Evolutionary conservation across 2,113 vertebrate genomes (phyloP).

Genomic region (Bubo bubo): DNA sequence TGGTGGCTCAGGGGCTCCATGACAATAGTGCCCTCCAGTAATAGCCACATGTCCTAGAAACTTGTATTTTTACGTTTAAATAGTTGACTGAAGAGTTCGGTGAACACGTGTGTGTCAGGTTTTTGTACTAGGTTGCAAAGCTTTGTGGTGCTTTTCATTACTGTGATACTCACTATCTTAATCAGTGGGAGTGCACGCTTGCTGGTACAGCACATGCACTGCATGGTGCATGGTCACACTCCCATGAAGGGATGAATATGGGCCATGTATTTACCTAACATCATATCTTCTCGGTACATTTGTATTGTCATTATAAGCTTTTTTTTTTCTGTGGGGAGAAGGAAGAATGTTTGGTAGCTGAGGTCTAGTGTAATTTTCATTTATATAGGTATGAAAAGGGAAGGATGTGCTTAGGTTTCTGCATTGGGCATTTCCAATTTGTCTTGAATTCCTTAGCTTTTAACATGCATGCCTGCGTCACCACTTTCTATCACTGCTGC

Average conservation of each 20-base stretch:
- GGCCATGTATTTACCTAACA: not conserved
- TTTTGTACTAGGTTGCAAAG: not conserved
- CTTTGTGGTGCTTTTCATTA: not conserved
- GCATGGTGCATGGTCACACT: fast-evolving
- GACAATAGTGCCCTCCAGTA: not conserved
- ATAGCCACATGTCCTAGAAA: not conserved
- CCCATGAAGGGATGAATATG: too few relatives aligned
- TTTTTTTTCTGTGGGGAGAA: not conserved
- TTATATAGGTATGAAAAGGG: not conserved
- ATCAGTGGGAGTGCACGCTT: not conserved
- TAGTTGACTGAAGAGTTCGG: not conserved
- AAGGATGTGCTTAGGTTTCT: not conserved
- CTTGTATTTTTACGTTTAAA: not conserved
- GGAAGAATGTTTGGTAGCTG: not conserved
- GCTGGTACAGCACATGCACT: not conserved
- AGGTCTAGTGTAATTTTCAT: not conserved
- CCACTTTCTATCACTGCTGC: not conserved
- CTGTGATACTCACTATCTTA: not conserved
- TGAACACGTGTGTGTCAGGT: not conserved
- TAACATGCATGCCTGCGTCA: not conserved
- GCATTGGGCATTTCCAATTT: not conserved
- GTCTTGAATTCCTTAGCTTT: not conserved
- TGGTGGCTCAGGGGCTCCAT: not conserved
- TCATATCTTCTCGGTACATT: not conserved
- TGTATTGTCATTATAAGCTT: not conserved